Evolutionary conservation across 2,888 invertebrate species (phyloP).

Genomic region (Trilocha varians): DNA sequence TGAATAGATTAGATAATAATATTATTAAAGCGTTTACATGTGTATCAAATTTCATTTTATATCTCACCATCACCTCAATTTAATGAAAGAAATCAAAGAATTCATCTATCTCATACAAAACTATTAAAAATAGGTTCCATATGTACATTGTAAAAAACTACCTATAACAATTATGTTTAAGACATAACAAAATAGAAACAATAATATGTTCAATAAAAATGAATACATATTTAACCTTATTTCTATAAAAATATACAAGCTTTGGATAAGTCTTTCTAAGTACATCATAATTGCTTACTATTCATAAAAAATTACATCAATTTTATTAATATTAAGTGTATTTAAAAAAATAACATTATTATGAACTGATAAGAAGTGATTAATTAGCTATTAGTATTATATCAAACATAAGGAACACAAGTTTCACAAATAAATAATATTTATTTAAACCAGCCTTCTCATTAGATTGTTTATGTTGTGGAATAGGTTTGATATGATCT

Average conservation of each 20-base stretch:
- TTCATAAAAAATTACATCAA: slow-evolving; percentile 1
- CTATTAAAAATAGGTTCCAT: slow-evolving; percentile 16
- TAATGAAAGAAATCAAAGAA: not conserved
- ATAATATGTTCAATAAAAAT: not conserved
- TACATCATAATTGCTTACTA: slow-evolving; percentile 18
- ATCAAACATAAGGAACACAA: not conserved
- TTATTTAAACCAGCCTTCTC: not conserved
- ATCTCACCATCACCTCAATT: not conserved
- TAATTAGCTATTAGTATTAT: not conserved
- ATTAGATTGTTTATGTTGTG: not conserved
- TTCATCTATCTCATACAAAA: slow-evolving; percentile 12
- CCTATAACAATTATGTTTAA: slow-evolving; percentile 21
- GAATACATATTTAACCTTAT: slow-evolving; percentile 11
- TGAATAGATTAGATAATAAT: not conserved
- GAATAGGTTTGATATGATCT: not conserved
- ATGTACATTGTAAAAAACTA: slow-evolving; percentile 27
- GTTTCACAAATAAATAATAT: not conserved
- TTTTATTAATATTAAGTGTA: not conserved
- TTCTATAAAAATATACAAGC: slow-evolving; percentile 10
- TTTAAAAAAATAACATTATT: not conserved
- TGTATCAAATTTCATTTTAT: not conserved
- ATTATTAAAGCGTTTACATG: not conserved
- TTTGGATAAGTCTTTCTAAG: slow-evolving; percentile 20
- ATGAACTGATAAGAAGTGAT: not conserved
- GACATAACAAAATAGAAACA: slow-evolving; percentile 5